These are phyloP conservation scores for Bos javanicus DNA, from an alignment of 2,113 vertebrate genomes.

Conservation along the genomic window DNA sequence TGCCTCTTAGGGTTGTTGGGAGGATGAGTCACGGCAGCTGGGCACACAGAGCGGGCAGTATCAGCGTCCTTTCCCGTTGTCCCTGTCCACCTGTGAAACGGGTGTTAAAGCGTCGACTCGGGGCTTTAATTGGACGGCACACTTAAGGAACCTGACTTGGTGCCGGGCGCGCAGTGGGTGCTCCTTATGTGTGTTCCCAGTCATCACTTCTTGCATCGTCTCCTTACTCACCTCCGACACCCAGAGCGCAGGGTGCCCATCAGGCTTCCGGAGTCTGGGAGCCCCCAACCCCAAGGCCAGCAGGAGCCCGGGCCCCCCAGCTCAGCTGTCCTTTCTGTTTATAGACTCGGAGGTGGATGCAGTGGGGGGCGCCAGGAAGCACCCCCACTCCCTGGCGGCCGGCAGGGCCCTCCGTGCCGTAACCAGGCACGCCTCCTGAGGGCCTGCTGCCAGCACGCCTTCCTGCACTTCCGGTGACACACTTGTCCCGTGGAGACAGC, in stretches of 20 bases:
- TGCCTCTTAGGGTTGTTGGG: not conserved
- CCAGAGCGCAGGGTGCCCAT: not conserved
- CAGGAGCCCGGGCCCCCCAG: rapidly evolving
- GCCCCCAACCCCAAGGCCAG: not conserved
- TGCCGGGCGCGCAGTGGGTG: rapidly evolving
- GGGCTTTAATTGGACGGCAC: not conserved
- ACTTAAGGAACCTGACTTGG: rapidly evolving
- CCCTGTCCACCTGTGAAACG: not conserved
- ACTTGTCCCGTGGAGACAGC: not conserved
- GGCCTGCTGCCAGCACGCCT: not conserved
- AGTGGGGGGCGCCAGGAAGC: not conserved
- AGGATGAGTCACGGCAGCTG: too few relatives aligned
- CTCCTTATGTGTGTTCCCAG: not conserved
- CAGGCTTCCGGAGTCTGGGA: not conserved
- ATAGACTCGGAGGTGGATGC: not conserved
- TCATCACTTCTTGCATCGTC: not conserved
- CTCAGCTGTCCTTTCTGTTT: constrained; percentile 26
- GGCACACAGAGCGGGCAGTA: not conserved
- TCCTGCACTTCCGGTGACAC: not conserved
- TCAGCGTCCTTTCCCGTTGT: not conserved
- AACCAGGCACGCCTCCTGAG: not conserved
- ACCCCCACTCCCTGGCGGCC: not conserved
- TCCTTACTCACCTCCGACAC: not conserved
- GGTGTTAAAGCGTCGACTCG: not conserved
- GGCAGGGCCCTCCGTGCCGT: not conserved